A percentile compares a stretch with the other conserved stretches of the same genome.
phyloP scores from a whole-genome alignment of 2,888 invertebrate genomes.

The Tetheella fluctuosa region DNA sequence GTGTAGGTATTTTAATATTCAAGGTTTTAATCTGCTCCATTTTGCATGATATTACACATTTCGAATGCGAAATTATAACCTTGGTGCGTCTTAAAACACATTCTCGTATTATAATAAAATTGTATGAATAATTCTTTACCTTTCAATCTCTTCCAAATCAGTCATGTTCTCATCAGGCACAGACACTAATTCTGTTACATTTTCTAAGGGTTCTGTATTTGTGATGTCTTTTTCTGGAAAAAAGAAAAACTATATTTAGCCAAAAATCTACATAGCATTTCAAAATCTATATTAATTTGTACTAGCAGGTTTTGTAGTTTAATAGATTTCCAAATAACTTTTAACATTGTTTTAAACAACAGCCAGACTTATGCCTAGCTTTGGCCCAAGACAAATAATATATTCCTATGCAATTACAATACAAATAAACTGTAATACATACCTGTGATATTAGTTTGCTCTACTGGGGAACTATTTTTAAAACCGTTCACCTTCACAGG shows the following conservation, averaged over 20 bases:
- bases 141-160: conserved; percentile 79
- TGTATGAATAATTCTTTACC: conserved; percentile 46
- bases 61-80: background rate
- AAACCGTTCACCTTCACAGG: conserved; percentile 79
- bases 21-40: background rate
- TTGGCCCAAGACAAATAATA: background rate
- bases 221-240: conserved; percentile 79
- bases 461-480: conserved; percentile 77
- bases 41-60: background rate
- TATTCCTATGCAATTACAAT: background rate
- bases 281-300: too few relatives aligned
- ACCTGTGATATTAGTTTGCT: conserved; percentile 80
- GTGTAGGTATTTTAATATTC: background rate
- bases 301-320: too few relatives aligned
- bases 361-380: background rate
- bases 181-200: conserved; percentile 73
- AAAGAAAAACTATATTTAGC: conserved; percentile 23
- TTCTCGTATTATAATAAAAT: background rate
- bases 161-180: conserved; percentile 76
- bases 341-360: background rate
- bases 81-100: background rate
- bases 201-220: conserved; percentile 78
- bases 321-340: too few relatives aligned
- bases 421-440: conserved; percentile 16
- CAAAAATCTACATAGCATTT: background rate